These are phyloP conservation scores for Drosophila novamexicana DNA, from an alignment of 1,140 invertebrate species.

Conservation along the genomic window DNA sequence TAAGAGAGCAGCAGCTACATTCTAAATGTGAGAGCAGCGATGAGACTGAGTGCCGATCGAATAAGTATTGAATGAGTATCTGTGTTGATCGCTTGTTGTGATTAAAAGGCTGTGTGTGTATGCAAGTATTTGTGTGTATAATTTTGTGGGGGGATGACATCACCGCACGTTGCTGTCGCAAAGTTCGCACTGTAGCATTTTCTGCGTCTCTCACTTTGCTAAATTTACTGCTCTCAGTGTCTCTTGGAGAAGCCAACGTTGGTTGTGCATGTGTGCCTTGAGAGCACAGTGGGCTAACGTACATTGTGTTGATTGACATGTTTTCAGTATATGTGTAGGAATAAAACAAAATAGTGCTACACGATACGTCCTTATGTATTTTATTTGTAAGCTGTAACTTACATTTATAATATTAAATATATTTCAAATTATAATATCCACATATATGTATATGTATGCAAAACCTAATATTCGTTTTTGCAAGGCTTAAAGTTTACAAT, in stretches of 20 bases:
- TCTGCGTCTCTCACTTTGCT: constrained; percentile 13
- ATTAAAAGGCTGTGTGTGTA: constrained; percentile 52
- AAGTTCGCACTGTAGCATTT: constrained; percentile 47
- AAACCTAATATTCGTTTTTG: not conserved
- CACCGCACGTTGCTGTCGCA: constrained; percentile 53
- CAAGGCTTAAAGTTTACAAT: not conserved
- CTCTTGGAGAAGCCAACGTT: constrained; percentile 48
- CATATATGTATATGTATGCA: not conserved
- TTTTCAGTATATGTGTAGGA: not conserved
- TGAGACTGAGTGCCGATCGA: constrained; percentile 39
- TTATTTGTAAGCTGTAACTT: too few relatives aligned
- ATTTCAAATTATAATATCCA: too few relatives aligned
- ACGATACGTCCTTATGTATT: not conserved
- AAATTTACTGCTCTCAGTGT: constrained; percentile 25
- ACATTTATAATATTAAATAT: too few relatives aligned
- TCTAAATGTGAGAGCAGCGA: constrained; percentile 31
- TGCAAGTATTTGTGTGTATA: constrained; percentile 42
- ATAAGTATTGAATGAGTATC: constrained; percentile 57
- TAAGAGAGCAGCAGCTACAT: constrained; percentile 23
- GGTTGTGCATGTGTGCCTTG: constrained; percentile 17
- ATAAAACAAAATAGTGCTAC: not conserved
- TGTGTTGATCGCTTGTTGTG: constrained; percentile 64
- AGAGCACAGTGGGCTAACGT: constrained; percentile 49
- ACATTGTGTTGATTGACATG: not conserved
- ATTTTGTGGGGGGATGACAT: constrained; percentile 69